phyloP scores from a whole-genome alignment of 2,888 invertebrate species.

The Anoplius nigerrimus region DNA sequence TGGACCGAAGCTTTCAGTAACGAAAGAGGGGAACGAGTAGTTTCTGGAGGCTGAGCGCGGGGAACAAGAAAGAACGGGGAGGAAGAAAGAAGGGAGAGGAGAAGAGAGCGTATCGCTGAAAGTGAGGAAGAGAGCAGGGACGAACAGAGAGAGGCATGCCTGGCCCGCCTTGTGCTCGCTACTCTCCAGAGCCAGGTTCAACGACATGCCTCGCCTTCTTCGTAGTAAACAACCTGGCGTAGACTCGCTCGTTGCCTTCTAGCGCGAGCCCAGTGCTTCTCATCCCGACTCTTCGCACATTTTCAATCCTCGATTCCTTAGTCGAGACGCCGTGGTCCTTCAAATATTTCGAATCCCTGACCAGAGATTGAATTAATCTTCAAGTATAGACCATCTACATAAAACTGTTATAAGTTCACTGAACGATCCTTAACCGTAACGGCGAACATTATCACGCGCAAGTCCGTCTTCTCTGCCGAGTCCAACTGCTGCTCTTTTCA shows the following conservation, averaged over 20 bases:
- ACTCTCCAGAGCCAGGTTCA: constrained; percentile 69
- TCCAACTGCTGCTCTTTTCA: constrained; percentile 42
- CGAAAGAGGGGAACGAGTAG: constrained; percentile 12
- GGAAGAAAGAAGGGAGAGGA: constrained; percentile 33
- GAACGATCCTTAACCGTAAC: too few species aligned
- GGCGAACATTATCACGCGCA: too few species aligned
- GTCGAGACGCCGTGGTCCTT: too few species aligned
- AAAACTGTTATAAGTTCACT: too few species aligned
- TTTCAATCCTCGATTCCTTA: too few species aligned
- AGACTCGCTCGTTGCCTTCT: constrained; percentile 64
- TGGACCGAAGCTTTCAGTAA: constrained; percentile 10
- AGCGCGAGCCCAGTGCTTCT: constrained; percentile 63
- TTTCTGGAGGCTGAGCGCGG: constrained; percentile 35
- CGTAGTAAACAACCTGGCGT: constrained; percentile 73
- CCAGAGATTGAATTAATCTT: too few species aligned
- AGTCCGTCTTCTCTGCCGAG: constrained; percentile 21
- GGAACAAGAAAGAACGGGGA: constrained; percentile 28
- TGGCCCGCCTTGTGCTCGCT: constrained; percentile 60
- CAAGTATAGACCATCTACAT: too few species aligned
- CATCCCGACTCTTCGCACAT: constrained; percentile 33
- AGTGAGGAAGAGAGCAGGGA: constrained; percentile 56
- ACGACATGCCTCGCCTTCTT: constrained; percentile 72
- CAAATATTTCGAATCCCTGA: too few species aligned
- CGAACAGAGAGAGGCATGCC: constrained; percentile 55
- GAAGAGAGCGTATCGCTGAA: constrained; percentile 48